Evolutionary conservation across 2,797 vertebrate species (phyloP).

Genomic region (Sebastiscus tertius): DNA sequence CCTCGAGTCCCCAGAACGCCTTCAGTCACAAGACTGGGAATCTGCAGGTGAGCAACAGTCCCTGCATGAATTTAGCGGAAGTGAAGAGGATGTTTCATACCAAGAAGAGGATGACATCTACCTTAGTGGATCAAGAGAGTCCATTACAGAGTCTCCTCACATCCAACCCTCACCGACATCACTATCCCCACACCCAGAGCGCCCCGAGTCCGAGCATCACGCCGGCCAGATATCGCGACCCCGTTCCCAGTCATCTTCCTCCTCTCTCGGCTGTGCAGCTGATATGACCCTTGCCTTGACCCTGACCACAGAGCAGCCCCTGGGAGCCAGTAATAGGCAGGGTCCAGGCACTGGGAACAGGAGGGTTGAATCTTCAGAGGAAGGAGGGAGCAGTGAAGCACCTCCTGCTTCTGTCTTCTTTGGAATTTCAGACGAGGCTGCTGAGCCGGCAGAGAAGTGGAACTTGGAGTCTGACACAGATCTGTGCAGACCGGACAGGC

Average conservation of each 20-base stretch:
- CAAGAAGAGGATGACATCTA: conserved; percentile 52
- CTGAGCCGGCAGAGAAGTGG: conserved; percentile 89
- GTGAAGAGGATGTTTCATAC: conserved; percentile 42
- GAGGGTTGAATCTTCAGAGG: conserved; percentile 88
- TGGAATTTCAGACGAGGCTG: conserved; percentile 89
- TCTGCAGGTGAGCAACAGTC: conserved; percentile 79
- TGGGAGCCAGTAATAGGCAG: conserved; percentile 56
- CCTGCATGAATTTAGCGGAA: conserved; percentile 66
- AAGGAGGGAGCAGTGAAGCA: conserved; percentile 87
- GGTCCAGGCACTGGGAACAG: conserved; percentile 67
- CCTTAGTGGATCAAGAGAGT: conserved; percentile 44
- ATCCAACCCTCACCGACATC: conserved; percentile 43
- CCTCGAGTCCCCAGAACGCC: conserved; percentile 30
- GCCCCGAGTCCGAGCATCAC: conserved; percentile 28
- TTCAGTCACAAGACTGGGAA: conserved; percentile 58
- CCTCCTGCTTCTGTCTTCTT: conserved; percentile 93
- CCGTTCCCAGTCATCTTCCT: conserved; percentile 67
- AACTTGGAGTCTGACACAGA: conserved; percentile 85
- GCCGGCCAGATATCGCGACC: conserved; percentile 59
- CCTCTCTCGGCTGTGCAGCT: conserved; percentile 46
- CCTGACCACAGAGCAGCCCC: conserved; percentile 53
- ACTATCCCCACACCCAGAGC: conserved; percentile 70
- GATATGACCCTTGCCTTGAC: conserved; percentile 69
- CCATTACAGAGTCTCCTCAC: conserved; percentile 35
- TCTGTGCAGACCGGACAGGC: conserved; percentile 89